These are phyloP conservation scores for Albula glossodonta DNA, from an alignment of 2,113 vertebrate species.

Conservation along the genomic window DNA sequence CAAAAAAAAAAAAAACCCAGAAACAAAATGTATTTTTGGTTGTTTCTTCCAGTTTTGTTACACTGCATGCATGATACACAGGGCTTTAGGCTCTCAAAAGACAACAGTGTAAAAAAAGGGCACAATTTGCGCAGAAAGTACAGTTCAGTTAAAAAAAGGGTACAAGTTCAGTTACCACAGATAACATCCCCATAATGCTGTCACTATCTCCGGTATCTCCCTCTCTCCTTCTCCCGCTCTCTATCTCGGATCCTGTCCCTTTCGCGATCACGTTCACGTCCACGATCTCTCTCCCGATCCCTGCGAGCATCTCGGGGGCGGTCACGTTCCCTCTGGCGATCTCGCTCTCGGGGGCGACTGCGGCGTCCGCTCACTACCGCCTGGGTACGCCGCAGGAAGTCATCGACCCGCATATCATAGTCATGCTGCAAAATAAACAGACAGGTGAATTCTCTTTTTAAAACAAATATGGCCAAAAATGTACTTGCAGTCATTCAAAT, in stretches of 20 bases:
- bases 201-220: slow-evolving; percentile 88
- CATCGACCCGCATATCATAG: slow-evolving; percentile 98
- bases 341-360: slow-evolving; percentile 86
- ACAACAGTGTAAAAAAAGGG: slow-evolving; percentile 22
- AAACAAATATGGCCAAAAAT: not conserved
- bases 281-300: slow-evolving; percentile 76
- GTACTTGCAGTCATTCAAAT: no score
- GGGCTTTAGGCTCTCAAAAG: slow-evolving; percentile 70
- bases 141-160: slow-evolving; percentile 46
- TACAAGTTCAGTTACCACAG: slow-evolving; percentile 52
- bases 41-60: slow-evolving; percentile 73
- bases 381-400: slow-evolving; percentile 95
- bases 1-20: slow-evolving; percentile 1
- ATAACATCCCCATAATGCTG: slow-evolving; percentile 17
- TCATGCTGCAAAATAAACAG: slow-evolving; percentile 79
- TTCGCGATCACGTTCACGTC: slow-evolving; percentile 85
- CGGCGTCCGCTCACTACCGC: slow-evolving; percentile 90
- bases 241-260: slow-evolving; percentile 76
- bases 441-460: not conserved
- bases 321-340: slow-evolving; percentile 87
- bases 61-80: slow-evolving; percentile 78
- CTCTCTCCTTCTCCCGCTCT: slow-evolving; percentile 88
- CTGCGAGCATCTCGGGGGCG: slow-evolving; percentile 76
- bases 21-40: slow-evolving; percentile 60
- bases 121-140: slow-evolving; percentile 67